Evolutionary conservation across 2,888 invertebrate genomes (phyloP), one percentile per base, ranked within the genome.

Genomic region (Pollenia amentaria): DNA sequence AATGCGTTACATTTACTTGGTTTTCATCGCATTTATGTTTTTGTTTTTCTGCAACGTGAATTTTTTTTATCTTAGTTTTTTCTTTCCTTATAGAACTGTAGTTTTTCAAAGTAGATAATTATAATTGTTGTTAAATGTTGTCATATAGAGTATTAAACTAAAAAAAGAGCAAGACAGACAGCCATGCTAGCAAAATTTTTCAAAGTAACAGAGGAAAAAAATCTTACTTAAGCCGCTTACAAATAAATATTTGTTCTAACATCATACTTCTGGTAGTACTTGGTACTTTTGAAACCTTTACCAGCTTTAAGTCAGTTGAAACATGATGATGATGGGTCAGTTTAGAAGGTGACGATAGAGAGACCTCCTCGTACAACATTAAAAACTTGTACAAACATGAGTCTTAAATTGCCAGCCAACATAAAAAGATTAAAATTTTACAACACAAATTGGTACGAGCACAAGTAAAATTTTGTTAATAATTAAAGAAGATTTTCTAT

Each of bases 91-190:
- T 53, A 65, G 65, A 65, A n/a, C n/a, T 42, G 6, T 29, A 65
- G 57, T 67, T 67, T 51, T 67, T 40, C 62, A 77, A 78, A 78
- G 84, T 38, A 78, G 84, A 73, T 84, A 84, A 78, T 78, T 84
- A 78, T 72, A 73, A 84, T 78, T 84, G 72, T 84, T 78, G 67
- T 67, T 78, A 84, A 84, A 84, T 60, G 75, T 67, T 75, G 67
- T 40, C 75, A 62, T 67, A 62, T 14, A 65, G 29, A 51, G 60
- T 67, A 51, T 42, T 75, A 75, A 75, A 73, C 46, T 57, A 57
- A 12, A n/a, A 38, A 16, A 55, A 38, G 12, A 38, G 12, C 11
- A 11, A 21, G n/a, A 57, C 14, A 40, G 10, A 46, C 57, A 46
- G 46, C 38, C 11, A 7, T 12, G 2, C 18, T 8, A 18, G 29